These are phyloP conservation scores for Aurelia sp. DNA, from an alignment of 30 jellyfish, hydroid and myxozoan genomes.

Conservation along the genomic window DNA sequence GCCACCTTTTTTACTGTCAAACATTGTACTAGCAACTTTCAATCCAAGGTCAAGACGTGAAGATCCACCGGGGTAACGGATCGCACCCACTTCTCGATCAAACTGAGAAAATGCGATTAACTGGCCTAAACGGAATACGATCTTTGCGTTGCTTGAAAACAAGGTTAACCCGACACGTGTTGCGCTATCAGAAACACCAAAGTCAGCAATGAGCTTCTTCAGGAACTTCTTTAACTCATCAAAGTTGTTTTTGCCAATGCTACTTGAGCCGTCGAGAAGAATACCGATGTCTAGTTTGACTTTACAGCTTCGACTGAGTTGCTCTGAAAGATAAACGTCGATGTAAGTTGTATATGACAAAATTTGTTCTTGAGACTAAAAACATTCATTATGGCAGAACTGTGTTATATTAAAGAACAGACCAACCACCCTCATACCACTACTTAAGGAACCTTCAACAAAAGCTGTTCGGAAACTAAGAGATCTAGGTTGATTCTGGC, in stretches of 20 bases:
- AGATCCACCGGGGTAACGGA: conserved; percentile 71
- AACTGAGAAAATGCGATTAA: conserved; percentile 47
- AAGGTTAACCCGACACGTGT: conserved; percentile 62
- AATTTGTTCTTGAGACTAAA: no score
- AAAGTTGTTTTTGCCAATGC: conserved; percentile 35
- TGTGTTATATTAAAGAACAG: no score
- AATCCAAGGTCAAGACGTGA: conserved; percentile 68
- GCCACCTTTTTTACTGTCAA: conserved; percentile 50
- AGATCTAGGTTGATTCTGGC: no score
- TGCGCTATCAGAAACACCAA: conserved; percentile 67
- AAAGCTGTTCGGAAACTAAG: no score
- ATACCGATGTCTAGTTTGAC: conserved; percentile 60
- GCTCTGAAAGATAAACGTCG: conserved; percentile 34
- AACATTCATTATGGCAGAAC: no score
- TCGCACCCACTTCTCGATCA: conserved; percentile 8
- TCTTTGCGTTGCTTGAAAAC: conserved; percentile 44
- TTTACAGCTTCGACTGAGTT: conserved; percentile 53
- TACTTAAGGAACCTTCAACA: no score
- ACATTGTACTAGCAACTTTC: conserved; percentile 60
- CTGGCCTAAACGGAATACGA: conserved; percentile 44
- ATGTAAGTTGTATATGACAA: no score
- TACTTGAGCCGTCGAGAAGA: conserved; percentile 73
- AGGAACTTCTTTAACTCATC: conserved; percentile 25
- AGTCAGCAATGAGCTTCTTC: conserved; percentile 20
- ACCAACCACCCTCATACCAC: no score